Conservation (phyloP, 2,113 vertebrate species). For the Candoia aspera region DNA sequence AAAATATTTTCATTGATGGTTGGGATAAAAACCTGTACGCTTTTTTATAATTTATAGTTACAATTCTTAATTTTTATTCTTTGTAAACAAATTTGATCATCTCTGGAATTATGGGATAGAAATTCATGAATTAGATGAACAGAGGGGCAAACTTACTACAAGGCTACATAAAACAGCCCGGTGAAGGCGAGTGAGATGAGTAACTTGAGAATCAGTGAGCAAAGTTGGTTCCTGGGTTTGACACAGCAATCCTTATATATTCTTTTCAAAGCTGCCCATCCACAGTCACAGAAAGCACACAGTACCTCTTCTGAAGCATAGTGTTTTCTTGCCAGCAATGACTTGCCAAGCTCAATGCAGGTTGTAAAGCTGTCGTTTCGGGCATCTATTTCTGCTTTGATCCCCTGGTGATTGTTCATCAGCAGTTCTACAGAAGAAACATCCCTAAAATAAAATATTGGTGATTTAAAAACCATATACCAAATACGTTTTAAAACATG, state of each 20-base stretch:
- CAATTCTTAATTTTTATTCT: not conserved
- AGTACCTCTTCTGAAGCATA: slow-evolving; percentile 92
- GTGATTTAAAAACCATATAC: not conserved
- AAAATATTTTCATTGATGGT: not conserved
- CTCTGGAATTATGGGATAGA: not conserved
- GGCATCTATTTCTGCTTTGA: slow-evolving; percentile 97
- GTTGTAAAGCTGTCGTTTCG: slow-evolving; percentile 95
- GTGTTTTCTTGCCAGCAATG: slow-evolving; percentile 91
- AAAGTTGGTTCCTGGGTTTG: not conserved
- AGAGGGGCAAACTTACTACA: not conserved
- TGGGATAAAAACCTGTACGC: not conserved
- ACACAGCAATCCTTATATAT: not conserved
- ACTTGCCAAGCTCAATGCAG: slow-evolving; percentile 94
- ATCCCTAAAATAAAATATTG: slow-evolving; percentile 78
- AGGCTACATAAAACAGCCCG: slow-evolving; percentile 7
- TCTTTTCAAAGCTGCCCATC: not conserved
- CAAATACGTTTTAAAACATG: not conserved
- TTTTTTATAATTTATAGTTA: not conserved
- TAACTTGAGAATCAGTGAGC: slow-evolving; percentile 19
- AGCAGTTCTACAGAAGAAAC: slow-evolving; percentile 95
- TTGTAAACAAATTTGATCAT: not conserved
- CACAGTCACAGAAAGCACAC: not conserved
- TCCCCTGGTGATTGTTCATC: slow-evolving; percentile 98
- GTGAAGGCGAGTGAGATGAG: accelerated
- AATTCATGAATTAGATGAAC: not conserved